Percentiles rank a stretch among this genome's conserved stretches.
phyloP scores from a whole-genome alignment of 2,888 invertebrate genomes.

The Candidula unifasciata region DNA sequence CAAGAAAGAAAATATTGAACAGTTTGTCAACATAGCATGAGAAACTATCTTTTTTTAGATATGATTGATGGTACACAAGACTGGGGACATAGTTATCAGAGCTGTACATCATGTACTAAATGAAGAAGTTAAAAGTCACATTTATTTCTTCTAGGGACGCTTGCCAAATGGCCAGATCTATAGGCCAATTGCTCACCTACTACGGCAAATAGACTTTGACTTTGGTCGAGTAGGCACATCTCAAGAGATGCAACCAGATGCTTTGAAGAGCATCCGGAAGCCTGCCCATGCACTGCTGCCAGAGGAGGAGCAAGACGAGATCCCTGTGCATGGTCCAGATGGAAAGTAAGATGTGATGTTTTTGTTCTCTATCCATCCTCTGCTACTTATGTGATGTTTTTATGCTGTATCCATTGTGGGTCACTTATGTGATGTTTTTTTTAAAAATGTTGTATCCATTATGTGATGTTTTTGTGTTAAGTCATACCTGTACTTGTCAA shows the following conservation, averaged over 20 bases:
- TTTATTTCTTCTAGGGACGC: constrained; percentile 56
- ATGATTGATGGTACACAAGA: no score
- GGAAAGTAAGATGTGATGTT: constrained; percentile 59
- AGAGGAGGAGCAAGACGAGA: constrained; percentile 73
- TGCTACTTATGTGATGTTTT: no score
- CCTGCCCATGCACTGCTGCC: constrained; percentile 74
- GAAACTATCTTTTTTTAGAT: no score
- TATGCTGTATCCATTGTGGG: no score
- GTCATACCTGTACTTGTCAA: no score
- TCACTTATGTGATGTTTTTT: no score
- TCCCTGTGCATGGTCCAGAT: constrained; percentile 74
- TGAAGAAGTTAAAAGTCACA: neutral
- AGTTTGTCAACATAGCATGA: no score
- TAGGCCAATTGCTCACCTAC: constrained; percentile 62
- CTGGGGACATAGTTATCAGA: no score
- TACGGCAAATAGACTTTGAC: constrained; percentile 60
- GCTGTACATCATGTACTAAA: no score
- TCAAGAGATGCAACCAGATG: constrained; percentile 35
- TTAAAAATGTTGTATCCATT: no score
- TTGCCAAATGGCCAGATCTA: constrained; percentile 63
- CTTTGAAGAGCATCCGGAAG: constrained; percentile 51
- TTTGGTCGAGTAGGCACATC: constrained; percentile 45
- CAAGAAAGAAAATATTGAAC: no score
- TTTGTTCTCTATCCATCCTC: neutral
- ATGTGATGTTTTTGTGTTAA: no score